Evolutionary conservation across 92 coral and sea anemone species (phyloP).

Genomic region (Chrysogorgia sp.): DNA sequence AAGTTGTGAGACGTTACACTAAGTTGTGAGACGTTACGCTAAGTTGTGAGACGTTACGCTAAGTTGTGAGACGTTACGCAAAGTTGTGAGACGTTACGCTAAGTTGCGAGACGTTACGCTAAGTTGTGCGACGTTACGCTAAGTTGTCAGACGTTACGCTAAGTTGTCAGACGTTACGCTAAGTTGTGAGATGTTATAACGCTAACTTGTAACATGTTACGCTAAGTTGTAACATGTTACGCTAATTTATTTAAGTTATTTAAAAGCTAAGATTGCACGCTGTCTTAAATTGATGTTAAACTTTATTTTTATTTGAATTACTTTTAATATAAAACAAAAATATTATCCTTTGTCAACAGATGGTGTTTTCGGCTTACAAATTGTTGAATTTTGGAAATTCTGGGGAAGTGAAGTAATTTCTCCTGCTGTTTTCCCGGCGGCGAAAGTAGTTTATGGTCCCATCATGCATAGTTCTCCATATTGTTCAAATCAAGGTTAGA

Average conservation of each 20-base stretch:
- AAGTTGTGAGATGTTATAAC: too few relatives aligned
- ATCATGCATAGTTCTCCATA: slow-evolving; percentile 3
- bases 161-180: too few relatives aligned
- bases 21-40: too few relatives aligned
- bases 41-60: too few relatives aligned
- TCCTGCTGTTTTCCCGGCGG: slow-evolving; percentile 81
- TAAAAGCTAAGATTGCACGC: slow-evolving; percentile 3
- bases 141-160: too few relatives aligned
- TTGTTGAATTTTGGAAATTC: slow-evolving; percentile 95
- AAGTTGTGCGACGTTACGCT: too few relatives aligned
- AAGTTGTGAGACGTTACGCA: too few relatives aligned
- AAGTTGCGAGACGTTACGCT: too few relatives aligned
- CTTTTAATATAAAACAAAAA: neutral
- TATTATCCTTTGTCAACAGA: slow-evolving; percentile 50
- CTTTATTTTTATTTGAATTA: neutral
- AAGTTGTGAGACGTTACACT: too few relatives aligned
- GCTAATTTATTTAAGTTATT: too few relatives aligned
- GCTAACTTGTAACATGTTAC: neutral
- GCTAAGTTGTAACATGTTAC: too few relatives aligned
- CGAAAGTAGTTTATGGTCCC: slow-evolving; percentile 55
- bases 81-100: too few relatives aligned
- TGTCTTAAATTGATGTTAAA: neutral
- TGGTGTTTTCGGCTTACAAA: slow-evolving; percentile 80
- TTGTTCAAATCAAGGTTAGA: slow-evolving; percentile 14
- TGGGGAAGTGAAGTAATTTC: slow-evolving; percentile 93